Evolutionary conservation across 2,797 vertebrate species (phyloP), one percentile per base, ranked within the genome.

Genomic region (Threskiornis aethiopicus): DNA sequence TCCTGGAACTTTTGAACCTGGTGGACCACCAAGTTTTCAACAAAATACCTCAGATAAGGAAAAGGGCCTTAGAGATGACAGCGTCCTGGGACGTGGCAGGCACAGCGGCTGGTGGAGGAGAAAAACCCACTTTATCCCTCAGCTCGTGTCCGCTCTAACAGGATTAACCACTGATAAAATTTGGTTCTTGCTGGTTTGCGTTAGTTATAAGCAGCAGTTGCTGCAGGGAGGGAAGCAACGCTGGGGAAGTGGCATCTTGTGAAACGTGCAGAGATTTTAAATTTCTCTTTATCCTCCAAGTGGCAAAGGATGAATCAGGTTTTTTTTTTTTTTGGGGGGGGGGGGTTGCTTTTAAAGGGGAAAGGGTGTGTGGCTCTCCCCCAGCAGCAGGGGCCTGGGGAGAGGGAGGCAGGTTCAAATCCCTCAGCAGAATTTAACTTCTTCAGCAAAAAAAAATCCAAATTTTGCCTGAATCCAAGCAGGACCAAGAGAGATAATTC

Each of bases 401-500:
- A 62, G 35, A 85, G 10, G n/a, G 29, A 52, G 21, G 16, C 17
- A 29, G 44, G 51, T 83, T 76, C 66, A 84, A 84, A 84, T 37
- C 41, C 62, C 54, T 33, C 46, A 87, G 69, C 29, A 91, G 55
- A 93, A 82, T 77, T 87, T 70, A 62, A 47, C 35, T 59, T 55
- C 51, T 47, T 18, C 33, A 42, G 62, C 9, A 39, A 75, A 81
- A 80, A 39, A 65, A 39, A 8, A 37, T 42, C 73, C 78, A 42
- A 61, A n/a, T 92, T 89, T 89, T 78, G 51, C 35, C 64, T 42
- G 47, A 80, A 89, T 80, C 51, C 89, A 85, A 29, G 57, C 83
- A 76, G 62, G 70, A 76, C 66, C 1, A 0, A 3, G 0, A 44
- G 37, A 85, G 37, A 84, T 71, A 67, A 91, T 71, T 95, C 76